Conservation (phyloP, 2,888 invertebrate genomes). For the Tigriopus californicus region DNA sequence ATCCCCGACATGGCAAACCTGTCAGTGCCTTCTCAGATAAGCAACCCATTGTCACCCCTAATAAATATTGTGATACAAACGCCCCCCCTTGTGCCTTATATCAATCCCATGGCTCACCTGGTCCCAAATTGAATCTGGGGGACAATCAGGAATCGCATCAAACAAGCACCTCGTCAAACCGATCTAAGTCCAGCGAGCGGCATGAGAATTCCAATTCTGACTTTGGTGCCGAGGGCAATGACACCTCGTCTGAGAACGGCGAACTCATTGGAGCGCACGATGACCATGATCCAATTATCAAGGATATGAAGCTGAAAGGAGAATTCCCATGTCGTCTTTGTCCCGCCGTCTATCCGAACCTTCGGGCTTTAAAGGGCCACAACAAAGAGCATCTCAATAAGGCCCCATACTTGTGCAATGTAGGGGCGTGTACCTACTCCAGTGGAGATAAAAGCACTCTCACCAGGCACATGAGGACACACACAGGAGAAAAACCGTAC, state of each 20-base stretch:
- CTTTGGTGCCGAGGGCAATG: constrained; percentile 6
- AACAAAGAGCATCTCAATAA: constrained; percentile 65
- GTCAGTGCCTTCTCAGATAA: neutral
- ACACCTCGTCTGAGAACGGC: constrained; percentile 7
- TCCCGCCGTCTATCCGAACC: constrained; percentile 63
- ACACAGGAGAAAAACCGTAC: constrained; percentile 85
- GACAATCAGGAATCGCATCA: neutral
- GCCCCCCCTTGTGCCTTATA: neutral
- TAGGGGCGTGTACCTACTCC: constrained; percentile 58
- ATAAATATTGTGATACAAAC: neutral
- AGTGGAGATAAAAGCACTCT: constrained; percentile 77
- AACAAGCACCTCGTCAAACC: neutral
- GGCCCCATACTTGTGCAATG: constrained; percentile 67
- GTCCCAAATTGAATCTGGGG: neutral
- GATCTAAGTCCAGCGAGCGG: neutral
- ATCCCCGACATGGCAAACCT: neutral
- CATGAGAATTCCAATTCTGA: neutral
- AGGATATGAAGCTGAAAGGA: constrained; percentile 71
- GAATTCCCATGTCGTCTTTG: constrained; percentile 83
- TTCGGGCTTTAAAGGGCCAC: constrained; percentile 74
- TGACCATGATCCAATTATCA: constrained; percentile 64
- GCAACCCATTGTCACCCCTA: neutral
- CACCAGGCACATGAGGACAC: constrained; percentile 75
- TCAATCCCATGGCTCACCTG: neutral
- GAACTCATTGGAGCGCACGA: constrained; percentile 25